phyloP scores from a whole-genome alignment of 1,140 invertebrate genomes.

The Ceratina calcarata region DNA sequence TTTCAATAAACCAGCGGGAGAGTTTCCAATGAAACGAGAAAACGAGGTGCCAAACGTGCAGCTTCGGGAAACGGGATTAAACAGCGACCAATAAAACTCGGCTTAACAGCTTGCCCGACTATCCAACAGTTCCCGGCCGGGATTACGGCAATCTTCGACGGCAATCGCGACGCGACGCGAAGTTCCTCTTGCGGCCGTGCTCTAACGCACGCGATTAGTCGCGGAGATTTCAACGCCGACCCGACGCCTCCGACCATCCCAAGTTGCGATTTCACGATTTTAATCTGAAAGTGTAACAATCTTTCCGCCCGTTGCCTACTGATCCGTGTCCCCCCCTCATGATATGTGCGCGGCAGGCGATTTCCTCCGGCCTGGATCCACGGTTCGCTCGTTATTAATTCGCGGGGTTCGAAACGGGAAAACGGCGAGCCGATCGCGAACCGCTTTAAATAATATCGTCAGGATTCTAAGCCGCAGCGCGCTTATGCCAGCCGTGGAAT shows the following conservation, averaged over 20 bases:
- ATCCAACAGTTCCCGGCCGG: neutral
- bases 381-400: slow-evolving; percentile 34
- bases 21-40: slow-evolving; percentile 17
- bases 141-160: neutral
- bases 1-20: slow-evolving; percentile 6
- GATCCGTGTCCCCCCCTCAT: slow-evolving; percentile 4
- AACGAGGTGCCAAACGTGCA: slow-evolving; percentile 8
- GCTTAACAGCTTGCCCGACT: neutral
- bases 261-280: neutral
- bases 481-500: neutral
- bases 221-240: slow-evolving; percentile 7
- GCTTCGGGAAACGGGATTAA: neutral
- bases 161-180: slow-evolving; percentile 15
- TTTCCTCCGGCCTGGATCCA: neutral
- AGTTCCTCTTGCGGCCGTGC: slow-evolving; percentile 2
- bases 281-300: slow-evolving; percentile 28
- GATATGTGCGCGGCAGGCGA: neutral
- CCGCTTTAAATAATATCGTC: slow-evolving; percentile 14
- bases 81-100: neutral
- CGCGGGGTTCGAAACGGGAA: neutral
- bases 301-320: slow-evolving; percentile 12
- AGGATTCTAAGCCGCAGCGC: neutral
- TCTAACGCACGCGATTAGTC: slow-evolving; percentile 7
- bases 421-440: neutral
- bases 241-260: neutral